Percentiles rank a stretch among this genome's conserved stretches.
Evolutionary conservation across 2,113 vertebrate species (phyloP).

Genomic region (Melanotaenia duboulayi): DNA sequence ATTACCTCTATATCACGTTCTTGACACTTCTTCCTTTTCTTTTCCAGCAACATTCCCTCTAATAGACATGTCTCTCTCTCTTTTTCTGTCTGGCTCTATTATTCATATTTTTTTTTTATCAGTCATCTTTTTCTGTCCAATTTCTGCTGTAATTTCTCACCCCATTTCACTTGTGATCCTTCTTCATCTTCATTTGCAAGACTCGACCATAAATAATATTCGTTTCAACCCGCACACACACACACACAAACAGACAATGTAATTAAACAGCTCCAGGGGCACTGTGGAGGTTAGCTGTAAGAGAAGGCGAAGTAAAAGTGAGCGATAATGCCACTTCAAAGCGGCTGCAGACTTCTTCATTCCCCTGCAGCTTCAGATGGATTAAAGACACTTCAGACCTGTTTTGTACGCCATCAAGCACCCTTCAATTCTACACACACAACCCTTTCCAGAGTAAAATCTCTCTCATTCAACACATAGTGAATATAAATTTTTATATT

Average conservation of each 20-base stretch:
- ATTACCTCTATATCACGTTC: conserved; percentile 38
- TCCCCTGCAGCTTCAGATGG: conserved; percentile 43
- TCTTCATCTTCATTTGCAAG: conserved; percentile 47
- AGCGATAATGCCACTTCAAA: conserved; percentile 54
- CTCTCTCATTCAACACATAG: not conserved
- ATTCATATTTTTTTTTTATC: conserved; percentile 6
- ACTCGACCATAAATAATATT: conserved; percentile 44
- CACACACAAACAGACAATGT: conserved; percentile 2
- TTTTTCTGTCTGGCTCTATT: conserved; percentile 10
- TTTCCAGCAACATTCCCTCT: not conserved
- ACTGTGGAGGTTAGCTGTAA: conserved; percentile 26
- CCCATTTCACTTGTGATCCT: conserved; percentile 42
- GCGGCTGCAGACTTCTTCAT: conserved; percentile 17
- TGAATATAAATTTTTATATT: not conserved
- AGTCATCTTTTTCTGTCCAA: conserved; percentile 4
- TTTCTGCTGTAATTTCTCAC: conserved; percentile 40
- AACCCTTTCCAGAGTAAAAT: conserved; percentile 1
- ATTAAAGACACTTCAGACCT: conserved; percentile 57
- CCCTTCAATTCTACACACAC: conserved; percentile 2
- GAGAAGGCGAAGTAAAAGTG: conserved; percentile 21
- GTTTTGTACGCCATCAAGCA: conserved; percentile 28
- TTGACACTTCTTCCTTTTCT: conserved; percentile 18
- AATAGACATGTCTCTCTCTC: conserved; percentile 15
- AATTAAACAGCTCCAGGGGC: conserved; percentile 45
- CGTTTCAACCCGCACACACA: conserved; percentile 2